Conservation (phyloP, 2,797 vertebrate species). For the Helostoma temminkii region DNA sequence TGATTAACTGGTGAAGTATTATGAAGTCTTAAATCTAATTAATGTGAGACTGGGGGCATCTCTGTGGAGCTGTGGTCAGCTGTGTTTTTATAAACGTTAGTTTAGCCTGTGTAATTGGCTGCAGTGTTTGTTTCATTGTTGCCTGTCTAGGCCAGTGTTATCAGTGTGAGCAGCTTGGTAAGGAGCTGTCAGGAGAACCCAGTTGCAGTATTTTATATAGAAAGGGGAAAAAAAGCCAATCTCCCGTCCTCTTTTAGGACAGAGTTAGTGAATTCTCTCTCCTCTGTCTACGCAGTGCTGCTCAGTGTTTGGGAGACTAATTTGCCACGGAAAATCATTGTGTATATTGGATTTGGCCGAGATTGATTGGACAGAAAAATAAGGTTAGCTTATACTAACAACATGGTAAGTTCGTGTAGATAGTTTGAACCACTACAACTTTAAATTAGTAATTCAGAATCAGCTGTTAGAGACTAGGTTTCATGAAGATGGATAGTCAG, state of each 20-base stretch:
- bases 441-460: slow-evolving; percentile 30
- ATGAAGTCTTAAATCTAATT: slow-evolving; percentile 66
- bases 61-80: slow-evolving; percentile 59
- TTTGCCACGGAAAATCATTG: slow-evolving; percentile 62
- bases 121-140: slow-evolving; percentile 67
- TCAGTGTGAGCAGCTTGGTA: slow-evolving; percentile 70
- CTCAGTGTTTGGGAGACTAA: slow-evolving; percentile 61
- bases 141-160: slow-evolving; percentile 65
- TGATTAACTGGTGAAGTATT: slow-evolving; percentile 65
- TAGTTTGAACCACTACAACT: slow-evolving; percentile 14
- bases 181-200: slow-evolving; percentile 64
- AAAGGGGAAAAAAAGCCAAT: slow-evolving; percentile 41
- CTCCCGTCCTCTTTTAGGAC: slow-evolving; percentile 64
- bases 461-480: not conserved
- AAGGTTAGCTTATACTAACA: slow-evolving; percentile 53
- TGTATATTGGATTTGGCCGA: slow-evolving; percentile 54
- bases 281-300: slow-evolving; percentile 51
- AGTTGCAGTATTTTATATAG: slow-evolving; percentile 51
- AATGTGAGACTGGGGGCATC: slow-evolving; percentile 63
- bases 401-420: slow-evolving; percentile 15
- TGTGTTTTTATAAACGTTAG: slow-evolving; percentile 59
- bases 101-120: slow-evolving; percentile 68
- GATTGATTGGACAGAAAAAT: slow-evolving; percentile 60
- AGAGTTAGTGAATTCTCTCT: slow-evolving; percentile 63
- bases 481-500: slow-evolving; percentile 15